These are phyloP conservation scores for Trichechus manatus DNA, from an alignment of 2,113 vertebrate species.

Conservation along the genomic window DNA sequence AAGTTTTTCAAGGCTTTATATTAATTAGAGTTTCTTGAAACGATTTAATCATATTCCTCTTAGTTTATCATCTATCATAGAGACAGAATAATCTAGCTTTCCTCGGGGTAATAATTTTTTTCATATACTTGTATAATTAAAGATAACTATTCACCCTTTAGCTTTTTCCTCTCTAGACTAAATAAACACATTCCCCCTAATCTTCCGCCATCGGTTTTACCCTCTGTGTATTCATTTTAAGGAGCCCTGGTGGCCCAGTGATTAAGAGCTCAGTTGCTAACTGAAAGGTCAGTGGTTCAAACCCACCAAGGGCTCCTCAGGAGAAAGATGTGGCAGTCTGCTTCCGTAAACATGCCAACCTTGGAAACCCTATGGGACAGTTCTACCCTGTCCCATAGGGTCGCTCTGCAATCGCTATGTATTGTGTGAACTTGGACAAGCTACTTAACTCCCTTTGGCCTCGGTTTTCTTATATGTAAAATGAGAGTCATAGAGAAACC, in stretches of 20 bases:
- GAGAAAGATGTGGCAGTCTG: too few species aligned
- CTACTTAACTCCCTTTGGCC: not conserved
- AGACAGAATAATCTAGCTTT: conserved; percentile 58
- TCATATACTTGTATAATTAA: conserved; percentile 47
- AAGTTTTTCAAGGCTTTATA: conserved; percentile 47
- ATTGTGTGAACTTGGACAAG: too few species aligned
- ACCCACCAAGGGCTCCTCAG: too few species aligned
- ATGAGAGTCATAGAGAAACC: not conserved
- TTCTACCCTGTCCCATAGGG: too few species aligned
- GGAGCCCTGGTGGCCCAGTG: too few species aligned
- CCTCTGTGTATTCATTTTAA: conserved; percentile 62
- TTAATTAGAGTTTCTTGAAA: conserved; percentile 52
- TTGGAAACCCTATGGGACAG: too few species aligned
- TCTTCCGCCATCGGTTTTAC: not conserved
- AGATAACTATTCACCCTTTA: conserved; percentile 59
- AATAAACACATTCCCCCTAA: conserved; percentile 69
- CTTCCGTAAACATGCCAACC: too few species aligned
- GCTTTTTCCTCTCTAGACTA: conserved; percentile 71
- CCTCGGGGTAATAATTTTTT: conserved; percentile 55
- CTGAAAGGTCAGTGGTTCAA: too few species aligned
- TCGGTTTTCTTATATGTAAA: conserved; percentile 7
- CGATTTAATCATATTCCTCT: conserved; percentile 59
- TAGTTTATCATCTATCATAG: conserved; percentile 32
- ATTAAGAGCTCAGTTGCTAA: too few species aligned
- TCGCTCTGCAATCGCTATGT: too few species aligned